Evolutionary conservation across 2,113 vertebrate genomes (phyloP).

Genomic region (Indicator indicator): DNA sequence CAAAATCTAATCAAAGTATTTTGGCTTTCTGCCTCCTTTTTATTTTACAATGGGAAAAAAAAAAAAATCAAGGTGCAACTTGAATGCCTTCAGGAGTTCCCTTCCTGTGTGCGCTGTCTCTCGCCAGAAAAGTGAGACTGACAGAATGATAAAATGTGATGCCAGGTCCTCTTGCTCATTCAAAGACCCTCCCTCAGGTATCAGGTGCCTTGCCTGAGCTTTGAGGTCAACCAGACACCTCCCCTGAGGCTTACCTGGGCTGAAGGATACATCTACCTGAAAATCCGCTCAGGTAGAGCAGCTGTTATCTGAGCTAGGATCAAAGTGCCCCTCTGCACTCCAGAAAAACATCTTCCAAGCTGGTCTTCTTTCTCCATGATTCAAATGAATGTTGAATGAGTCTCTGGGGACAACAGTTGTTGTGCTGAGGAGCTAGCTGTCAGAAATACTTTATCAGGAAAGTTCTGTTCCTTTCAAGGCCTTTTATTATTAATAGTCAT

Average conservation of each 20-base stretch:
- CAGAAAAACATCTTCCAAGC: slow-evolving; percentile 79
- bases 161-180: slow-evolving; percentile 80
- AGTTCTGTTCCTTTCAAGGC: slow-evolving; percentile 68
- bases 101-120: slow-evolving; percentile 72
- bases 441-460: slow-evolving; percentile 69
- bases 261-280: slow-evolving; percentile 77
- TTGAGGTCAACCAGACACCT: slow-evolving; percentile 92
- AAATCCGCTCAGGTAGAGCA: slow-evolving; percentile 81
- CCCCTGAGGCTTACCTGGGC: slow-evolving; percentile 84
- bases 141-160: slow-evolving; percentile 83
- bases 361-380: slow-evolving; percentile 80
- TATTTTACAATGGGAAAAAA: slow-evolving; percentile 70
- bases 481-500: slow-evolving; percentile 65
- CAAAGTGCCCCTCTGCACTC: slow-evolving; percentile 86
- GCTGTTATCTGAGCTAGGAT: slow-evolving; percentile 91
- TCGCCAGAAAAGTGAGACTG: slow-evolving; percentile 73
- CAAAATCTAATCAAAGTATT: slow-evolving; percentile 75
- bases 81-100: slow-evolving; percentile 71
- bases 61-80: slow-evolving; percentile 74
- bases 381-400: slow-evolving; percentile 82
- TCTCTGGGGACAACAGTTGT: slow-evolving; percentile 82
- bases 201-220: slow-evolving; percentile 86
- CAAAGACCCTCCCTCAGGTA: slow-evolving; percentile 90
- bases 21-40: slow-evolving; percentile 78
- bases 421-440: slow-evolving; percentile 76